Evolutionary conservation across 2,797 vertebrate species (phyloP), one percentile per base, ranked within the genome.

Genomic region (Lophius americanus): DNA sequence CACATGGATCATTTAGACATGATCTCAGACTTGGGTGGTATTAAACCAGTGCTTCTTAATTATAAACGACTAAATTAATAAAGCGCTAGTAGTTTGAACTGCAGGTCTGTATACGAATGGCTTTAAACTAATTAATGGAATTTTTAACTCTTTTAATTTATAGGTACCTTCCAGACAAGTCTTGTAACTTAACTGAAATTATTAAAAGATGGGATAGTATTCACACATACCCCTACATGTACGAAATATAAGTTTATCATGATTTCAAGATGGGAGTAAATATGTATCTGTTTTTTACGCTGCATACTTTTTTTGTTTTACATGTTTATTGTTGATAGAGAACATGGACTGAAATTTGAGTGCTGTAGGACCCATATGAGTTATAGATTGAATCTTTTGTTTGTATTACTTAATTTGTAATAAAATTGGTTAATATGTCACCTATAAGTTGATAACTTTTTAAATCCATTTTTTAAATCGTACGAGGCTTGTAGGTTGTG

Each of bases 201-300:
- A 78, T 0, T 58, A 44, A 56, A 66, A 68, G 36, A 14, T 59
- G 37, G 63, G 8, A 44, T 23, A 23, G n/a, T 56, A 63, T 75
- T 81, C 65, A 70, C 62, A 77, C 11, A 23, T 38, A 44, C 52
- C 64, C 7, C 4, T 48, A 47, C 38, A 44, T 57, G 47, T 78
- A 68, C 76, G 60, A 68, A 8, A 84, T 70, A 78, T 7, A 91
- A 82, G 70, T 76, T 69, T 32, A 23, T 51, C 48, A 58, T 39
- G 4, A 48, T 57, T 67, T 75, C 3, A 61, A 48, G 61, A 32
- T 66, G 54, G 23, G 2, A 62, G 3, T 5, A 47, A 42, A 13
- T 32, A 9, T 1, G 54, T 10, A 33, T 23, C 23, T 2, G 23
- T 23, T 23, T 23, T 1, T 23, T 23, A 2, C 2, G 9, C 1